Conservation (phyloP, 2,888 invertebrate species). For the Acanthosepion pharaonis region DNA sequence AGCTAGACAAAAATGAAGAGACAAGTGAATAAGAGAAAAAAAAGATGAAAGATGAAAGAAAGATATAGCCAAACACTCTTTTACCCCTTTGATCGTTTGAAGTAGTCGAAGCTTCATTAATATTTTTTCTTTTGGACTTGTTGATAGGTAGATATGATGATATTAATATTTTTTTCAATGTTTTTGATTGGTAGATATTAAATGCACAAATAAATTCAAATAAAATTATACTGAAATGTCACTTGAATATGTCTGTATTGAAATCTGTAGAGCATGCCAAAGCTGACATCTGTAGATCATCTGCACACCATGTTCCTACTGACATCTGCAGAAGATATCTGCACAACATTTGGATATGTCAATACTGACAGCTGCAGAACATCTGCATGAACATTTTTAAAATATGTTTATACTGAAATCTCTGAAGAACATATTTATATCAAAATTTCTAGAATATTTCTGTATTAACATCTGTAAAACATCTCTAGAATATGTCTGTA, state of each 20-base stretch:
- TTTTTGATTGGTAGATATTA: neutral
- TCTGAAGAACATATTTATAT: neutral
- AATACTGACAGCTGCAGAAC: neutral
- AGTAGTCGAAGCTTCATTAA: no score
- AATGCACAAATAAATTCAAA: neutral
- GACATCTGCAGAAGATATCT: neutral
- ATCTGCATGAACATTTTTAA: no score
- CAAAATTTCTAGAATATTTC: neutral
- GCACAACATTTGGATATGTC: neutral
- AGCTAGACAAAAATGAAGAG: no score
- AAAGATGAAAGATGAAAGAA: no score
- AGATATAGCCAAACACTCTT: no score
- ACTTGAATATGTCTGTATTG: neutral
- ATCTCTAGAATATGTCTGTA: neutral
- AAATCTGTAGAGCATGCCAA: neutral
- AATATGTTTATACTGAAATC: neutral
- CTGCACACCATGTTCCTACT: neutral
- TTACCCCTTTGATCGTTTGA: no score
- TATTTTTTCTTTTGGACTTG: no score
- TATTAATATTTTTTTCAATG: no score
- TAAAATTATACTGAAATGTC: neutral
- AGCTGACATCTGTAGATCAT: no score
- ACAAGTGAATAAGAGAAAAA: no score
- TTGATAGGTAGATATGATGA: no score
- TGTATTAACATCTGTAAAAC: neutral